Conservation (phyloP, 2,888 invertebrate genomes). For the Sialis fuliginosa region DNA sequence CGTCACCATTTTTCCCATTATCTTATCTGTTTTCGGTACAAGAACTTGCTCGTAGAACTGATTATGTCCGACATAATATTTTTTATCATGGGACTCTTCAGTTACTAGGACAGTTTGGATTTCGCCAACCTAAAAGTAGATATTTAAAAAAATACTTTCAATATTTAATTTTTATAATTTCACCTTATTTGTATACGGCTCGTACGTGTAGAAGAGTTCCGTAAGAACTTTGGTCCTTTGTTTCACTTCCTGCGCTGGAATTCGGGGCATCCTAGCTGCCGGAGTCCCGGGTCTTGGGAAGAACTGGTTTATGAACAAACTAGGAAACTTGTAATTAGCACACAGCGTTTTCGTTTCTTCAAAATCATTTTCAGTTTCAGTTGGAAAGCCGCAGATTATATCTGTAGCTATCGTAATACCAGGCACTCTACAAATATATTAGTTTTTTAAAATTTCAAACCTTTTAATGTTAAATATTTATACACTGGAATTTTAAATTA, state of each 20-base stretch:
- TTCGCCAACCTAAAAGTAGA: slow-evolving; percentile 29
- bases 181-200: slow-evolving; percentile 54
- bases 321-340: slow-evolving; percentile 72
- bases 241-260: slow-evolving; percentile 78
- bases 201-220: slow-evolving; percentile 77
- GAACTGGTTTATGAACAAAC: slow-evolving; percentile 95
- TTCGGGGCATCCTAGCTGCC: slow-evolving; percentile 72
- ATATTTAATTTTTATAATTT: slow-evolving; percentile 7
- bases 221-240: slow-evolving; percentile 74
- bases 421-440: slow-evolving; percentile 43
- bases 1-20: slow-evolving; percentile 66
- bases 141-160: slow-evolving; percentile 18
- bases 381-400: slow-evolving; percentile 96
- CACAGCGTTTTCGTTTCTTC: slow-evolving; percentile 73
- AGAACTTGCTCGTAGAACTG: slow-evolving; percentile 87
- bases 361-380: slow-evolving; percentile 83
- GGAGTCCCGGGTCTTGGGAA: slow-evolving; percentile 93
- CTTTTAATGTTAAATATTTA: too few relatives aligned
- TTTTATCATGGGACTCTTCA: slow-evolving; percentile 79
- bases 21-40: slow-evolving; percentile 56
- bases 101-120: slow-evolving; percentile 72
- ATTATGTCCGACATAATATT: slow-evolving; percentile 87
- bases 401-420: slow-evolving; percentile 93
- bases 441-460: too few relatives aligned
- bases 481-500: too few relatives aligned